Evolutionary conservation across 2,888 invertebrate species (phyloP).

Genomic region (Agrotis segetum): DNA sequence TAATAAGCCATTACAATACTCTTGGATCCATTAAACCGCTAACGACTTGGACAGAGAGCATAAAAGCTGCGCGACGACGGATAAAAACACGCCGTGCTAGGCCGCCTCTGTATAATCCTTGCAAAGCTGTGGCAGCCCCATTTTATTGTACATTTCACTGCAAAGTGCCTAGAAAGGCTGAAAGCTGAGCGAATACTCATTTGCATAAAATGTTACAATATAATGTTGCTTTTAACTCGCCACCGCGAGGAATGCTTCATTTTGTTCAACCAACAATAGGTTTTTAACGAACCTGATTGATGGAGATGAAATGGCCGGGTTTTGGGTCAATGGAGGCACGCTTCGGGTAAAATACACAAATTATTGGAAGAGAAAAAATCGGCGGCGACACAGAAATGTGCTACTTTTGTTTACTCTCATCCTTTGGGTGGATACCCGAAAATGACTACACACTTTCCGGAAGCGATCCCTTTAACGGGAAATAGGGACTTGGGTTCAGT

Average conservation of each 20-base stretch:
- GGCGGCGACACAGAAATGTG: conserved; percentile 40
- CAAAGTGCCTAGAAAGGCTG: conserved; percentile 80
- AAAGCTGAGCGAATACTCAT: conserved; percentile 79
- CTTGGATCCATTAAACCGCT: conserved; percentile 56
- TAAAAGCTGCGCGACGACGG: conserved; percentile 50
- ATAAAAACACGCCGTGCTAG: conserved; percentile 62
- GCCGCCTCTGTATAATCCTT: conserved; percentile 69
- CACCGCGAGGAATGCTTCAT: conserved; percentile 71
- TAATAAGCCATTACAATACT: conserved; percentile 49
- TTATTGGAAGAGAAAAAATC: conserved; percentile 54
- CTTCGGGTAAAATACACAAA: conserved; percentile 52
- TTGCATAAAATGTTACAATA: conserved; percentile 83
- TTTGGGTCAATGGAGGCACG: conserved; percentile 50
- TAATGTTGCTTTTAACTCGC: conserved; percentile 79
- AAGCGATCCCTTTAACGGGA: background rate
- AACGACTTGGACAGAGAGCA: conserved; percentile 57
- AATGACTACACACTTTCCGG: conserved; percentile 23
- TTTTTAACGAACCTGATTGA: conserved; percentile 78
- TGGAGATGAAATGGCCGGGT: conserved; percentile 72
- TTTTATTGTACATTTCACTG: conserved; percentile 80
- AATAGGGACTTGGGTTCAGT: background rate
- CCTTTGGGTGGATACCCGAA: conserved; percentile 12
- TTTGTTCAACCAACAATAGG: conserved; percentile 80
- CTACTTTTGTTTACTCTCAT: conserved; percentile 53
- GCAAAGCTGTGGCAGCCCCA: conserved; percentile 70